Conservation (phyloP, 2,797 vertebrate species). For the Fringilla coelebs region DNA sequence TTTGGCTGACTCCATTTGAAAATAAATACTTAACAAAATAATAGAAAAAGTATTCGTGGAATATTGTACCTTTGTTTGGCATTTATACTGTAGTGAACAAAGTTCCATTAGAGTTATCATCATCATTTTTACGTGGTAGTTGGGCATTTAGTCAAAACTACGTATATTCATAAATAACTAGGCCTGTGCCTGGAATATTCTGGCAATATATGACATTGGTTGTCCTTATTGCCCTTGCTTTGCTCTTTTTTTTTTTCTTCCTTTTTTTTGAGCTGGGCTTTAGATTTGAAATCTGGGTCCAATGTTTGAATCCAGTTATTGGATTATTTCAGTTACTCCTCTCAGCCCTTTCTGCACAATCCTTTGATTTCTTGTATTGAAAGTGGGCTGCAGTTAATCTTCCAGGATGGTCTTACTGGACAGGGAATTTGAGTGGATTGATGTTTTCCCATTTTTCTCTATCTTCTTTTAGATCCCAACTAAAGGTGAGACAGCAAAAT, state of each 20-base stretch:
- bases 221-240: neutral
- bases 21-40: neutral
- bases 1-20: neutral
- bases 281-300: neutral
- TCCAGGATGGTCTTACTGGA: neutral
- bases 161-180: neutral
- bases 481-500: neutral
- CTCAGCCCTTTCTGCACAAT: neutral
- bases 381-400: neutral
- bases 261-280: neutral
- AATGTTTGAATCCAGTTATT: neutral
- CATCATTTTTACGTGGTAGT: neutral
- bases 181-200: neutral
- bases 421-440: neutral
- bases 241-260: neutral
- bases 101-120: neutral
- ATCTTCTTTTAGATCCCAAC: neutral
- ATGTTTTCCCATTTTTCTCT: neutral
- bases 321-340: neutral
- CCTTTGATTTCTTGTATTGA: neutral
- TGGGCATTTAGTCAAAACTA: neutral
- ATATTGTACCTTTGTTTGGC: neutral
- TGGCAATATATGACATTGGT: neutral
- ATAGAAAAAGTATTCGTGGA: neutral
- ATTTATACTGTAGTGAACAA: neutral